Conservation (phyloP, 2,113 vertebrate genomes). For the Corythaixoides concolor region DNA sequence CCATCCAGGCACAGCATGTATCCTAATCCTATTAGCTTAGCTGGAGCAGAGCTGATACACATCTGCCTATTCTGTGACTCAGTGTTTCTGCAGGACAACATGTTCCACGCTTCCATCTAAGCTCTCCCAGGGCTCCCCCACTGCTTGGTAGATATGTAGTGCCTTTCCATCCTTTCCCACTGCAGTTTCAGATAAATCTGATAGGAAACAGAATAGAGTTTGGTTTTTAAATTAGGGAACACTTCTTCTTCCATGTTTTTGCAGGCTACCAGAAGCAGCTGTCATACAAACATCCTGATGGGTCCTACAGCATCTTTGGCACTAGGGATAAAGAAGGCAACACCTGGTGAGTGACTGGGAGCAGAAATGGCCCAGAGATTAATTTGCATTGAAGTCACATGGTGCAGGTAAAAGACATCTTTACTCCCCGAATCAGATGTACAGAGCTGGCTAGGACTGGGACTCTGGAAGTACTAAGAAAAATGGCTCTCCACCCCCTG, state of each 20-base stretch:
- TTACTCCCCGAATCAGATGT: not conserved
- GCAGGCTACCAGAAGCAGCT: constrained; percentile 77
- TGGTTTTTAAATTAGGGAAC: not conserved
- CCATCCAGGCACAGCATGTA: not conserved
- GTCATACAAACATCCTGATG: constrained; percentile 69
- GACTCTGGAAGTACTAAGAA: not conserved
- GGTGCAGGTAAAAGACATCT: not conserved
- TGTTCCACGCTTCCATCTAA: not conserved
- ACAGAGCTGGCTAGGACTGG: not conserved
- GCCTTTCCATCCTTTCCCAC: not conserved
- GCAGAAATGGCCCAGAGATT: not conserved
- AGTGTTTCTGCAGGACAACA: not conserved
- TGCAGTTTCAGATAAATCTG: not conserved
- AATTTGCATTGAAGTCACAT: not conserved
- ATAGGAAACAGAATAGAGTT: not conserved
- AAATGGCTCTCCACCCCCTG: not conserved
- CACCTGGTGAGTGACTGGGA: constrained; percentile 68
- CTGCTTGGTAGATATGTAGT: not conserved
- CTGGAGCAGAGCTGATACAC: not conserved
- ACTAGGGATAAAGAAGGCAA: constrained; percentile 50
- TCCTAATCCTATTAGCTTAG: not conserved
- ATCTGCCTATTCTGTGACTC: not conserved
- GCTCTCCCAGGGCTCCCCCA: not conserved
- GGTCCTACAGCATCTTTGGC: constrained; percentile 77
- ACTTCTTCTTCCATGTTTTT: not conserved